A percentile compares a stretch with the other conserved stretches of the same genome.
phyloP scores from a whole-genome alignment of 2,888 invertebrate species.

The Gymnoscelis rufifasciata region DNA sequence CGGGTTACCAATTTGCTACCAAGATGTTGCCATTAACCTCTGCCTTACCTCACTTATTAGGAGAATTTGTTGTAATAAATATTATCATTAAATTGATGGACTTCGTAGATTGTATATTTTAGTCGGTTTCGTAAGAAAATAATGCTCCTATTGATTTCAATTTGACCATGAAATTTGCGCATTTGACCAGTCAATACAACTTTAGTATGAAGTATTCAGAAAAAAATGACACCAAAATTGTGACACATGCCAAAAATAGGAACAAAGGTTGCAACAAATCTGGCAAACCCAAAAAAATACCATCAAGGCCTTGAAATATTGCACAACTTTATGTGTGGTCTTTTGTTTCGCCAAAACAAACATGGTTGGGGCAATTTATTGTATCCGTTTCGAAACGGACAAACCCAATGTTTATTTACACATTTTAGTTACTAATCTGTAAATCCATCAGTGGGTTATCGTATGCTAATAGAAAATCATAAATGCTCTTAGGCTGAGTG shows the following conservation, averaged over 20 bases:
- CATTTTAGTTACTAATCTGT: conserved; percentile 21
- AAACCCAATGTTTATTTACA: conserved; percentile 2
- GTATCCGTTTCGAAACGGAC: conserved; percentile 28
- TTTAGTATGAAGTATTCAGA: too few species aligned
- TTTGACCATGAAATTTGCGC: too few species aligned
- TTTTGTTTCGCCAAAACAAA: conserved; percentile 48
- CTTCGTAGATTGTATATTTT: too few species aligned
- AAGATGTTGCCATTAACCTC: conserved; percentile 42
- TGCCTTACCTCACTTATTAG: conserved; percentile 14
- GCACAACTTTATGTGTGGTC: conserved; percentile 51
- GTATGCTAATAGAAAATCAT: conserved; percentile 21
- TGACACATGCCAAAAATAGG: not conserved
- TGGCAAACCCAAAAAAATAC: conserved; percentile 8
- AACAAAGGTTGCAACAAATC: not conserved
- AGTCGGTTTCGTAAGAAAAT: too few species aligned
- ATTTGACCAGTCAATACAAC: too few species aligned
- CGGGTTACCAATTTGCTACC: conserved; percentile 63
- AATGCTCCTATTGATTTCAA: too few species aligned
- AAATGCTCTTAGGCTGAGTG: conserved; percentile 22
- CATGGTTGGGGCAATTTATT: conserved; percentile 44
- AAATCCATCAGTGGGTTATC: conserved; percentile 16
- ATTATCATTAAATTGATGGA: not conserved
- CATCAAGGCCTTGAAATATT: conserved; percentile 12
- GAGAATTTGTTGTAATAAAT: conserved; percentile 1
- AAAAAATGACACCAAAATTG: too few species aligned